Conservation (phyloP, 1,140 invertebrate genomes). For the Sweltsa coloradensis region DNA sequence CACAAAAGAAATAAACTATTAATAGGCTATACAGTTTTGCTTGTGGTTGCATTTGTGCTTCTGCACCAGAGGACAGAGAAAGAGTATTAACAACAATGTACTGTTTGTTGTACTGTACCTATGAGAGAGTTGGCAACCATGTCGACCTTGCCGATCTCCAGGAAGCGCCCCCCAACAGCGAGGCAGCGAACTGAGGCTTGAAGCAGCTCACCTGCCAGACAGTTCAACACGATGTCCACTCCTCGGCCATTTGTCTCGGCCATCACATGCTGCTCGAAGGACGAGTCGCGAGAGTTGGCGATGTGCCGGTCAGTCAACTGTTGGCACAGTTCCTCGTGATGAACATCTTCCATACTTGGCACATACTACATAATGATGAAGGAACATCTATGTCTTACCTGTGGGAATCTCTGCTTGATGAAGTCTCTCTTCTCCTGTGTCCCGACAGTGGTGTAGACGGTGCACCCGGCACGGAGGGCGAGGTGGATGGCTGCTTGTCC, state of each 20-base stretch:
- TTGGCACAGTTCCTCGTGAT: no score
- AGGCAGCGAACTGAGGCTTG: constrained; percentile 64
- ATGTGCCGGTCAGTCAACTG: constrained; percentile 37
- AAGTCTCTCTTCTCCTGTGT: constrained; percentile 29
- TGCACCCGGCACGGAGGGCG: constrained; percentile 33
- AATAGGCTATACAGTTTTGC: no score
- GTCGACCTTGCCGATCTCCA: constrained; percentile 71
- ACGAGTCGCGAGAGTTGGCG: constrained; percentile 46
- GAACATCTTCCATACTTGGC: constrained; percentile 62
- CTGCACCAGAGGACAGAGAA: no score
- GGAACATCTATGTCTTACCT: no score
- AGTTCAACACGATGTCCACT: constrained; percentile 55
- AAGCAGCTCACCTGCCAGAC: constrained; percentile 51
- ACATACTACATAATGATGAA: no score
- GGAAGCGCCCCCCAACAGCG: constrained; percentile 47
- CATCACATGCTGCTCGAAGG: constrained; percentile 45
- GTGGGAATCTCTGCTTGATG: constrained; percentile 22
- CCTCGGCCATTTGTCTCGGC: constrained; percentile 43
- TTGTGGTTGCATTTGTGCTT: no score
- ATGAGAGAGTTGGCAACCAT: constrained; percentile 47
- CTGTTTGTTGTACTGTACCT: constrained; percentile 42
- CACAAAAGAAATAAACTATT: no score
- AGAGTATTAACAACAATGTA: no score
- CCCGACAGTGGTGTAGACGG: constrained; percentile 35
- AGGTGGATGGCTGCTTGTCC: constrained; percentile 58